A percentile compares a stretch with the other conserved stretches of the same genome.
These are phyloP conservation scores for Bombus confusus DNA, from an alignment of 1,140 invertebrate species.

Conservation along the genomic window DNA sequence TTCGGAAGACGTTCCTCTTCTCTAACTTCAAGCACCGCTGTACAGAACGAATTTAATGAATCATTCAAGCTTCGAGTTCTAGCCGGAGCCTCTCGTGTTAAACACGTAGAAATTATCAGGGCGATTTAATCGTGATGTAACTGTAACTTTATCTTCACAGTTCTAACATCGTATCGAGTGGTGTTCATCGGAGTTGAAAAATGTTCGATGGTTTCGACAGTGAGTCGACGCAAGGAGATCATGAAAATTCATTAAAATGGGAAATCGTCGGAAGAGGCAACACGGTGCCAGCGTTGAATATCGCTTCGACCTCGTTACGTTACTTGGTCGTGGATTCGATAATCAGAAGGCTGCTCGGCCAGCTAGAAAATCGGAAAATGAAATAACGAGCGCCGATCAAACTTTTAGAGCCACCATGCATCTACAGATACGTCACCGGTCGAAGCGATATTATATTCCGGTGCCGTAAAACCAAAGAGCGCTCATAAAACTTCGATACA, in stretches of 20 bases:
- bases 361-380: constrained; percentile 53
- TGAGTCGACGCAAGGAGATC: neutral
- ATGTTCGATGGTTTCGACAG: neutral
- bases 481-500: constrained; percentile 18
- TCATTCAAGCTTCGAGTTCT: neutral
- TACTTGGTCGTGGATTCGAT: neutral
- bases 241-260: constrained; percentile 35
- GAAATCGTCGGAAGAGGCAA: neutral
- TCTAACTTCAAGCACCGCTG: too few relatives aligned
- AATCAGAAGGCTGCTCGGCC: constrained; percentile 18
- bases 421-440: neutral
- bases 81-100: neutral
- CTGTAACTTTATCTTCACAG: neutral
- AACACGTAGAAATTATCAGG: neutral
- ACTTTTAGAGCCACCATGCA: constrained; percentile 11
- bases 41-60: neutral
- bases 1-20: neutral
- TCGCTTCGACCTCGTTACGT: constrained; percentile 41
- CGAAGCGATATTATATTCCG: constrained; percentile 13
- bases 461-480: constrained; percentile 25
- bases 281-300: neutral
- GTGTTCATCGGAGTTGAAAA: too few relatives aligned
- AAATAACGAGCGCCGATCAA: constrained; percentile 51
- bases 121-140: neutral
- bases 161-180: too few relatives aligned